Evolutionary conservation across 2,888 invertebrate genomes (phyloP), one percentile per base, ranked within the genome.

Genomic region (Eupelmus urozonus): DNA sequence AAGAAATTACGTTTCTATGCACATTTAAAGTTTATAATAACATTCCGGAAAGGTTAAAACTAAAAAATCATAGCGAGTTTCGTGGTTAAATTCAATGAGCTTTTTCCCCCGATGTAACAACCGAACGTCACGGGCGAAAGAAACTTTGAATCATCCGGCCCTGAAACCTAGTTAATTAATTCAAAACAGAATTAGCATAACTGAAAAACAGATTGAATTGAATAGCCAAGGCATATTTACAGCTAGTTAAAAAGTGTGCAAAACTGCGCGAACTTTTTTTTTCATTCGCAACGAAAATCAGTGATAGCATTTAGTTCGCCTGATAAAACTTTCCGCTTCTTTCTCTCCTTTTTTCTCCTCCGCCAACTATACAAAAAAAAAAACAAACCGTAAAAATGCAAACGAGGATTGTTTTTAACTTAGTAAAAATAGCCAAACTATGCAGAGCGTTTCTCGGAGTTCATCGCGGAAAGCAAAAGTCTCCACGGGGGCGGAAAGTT

Each of bases 101-200:
- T 66, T 18, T 51, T 49, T 74, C 49, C 34, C 20, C 59, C 49
- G 65, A 49, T 65, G 34, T 65, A 71, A 76, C 63, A 49, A 51
- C 29, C 20, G 16, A 55, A 59, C 57, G 13, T 63, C n/a, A 42
- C 34, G 23, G 51, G 42, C 23, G 55, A 55, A 65, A 57, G 40
- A 76, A 76, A 76, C 49, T 71, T 76, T 66, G 34, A 49, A 71
- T 66, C 27, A 23, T 40, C 55, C 29, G 11, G 60, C n/a, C 57
- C 25, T 13, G 59, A 74, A 59, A 63, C 59, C 49, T 49, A 78
- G 63, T 78, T 74, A 63, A 78, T 78, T 78, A 78, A 78, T 78
- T 78, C 67, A 69, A 74, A 78, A 74, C 63, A 74, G 40, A 69
- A 78, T 69, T 78, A 69, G 69, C 69, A 74, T 69, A 51, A 27